These are phyloP conservation scores for Lepus americanus DNA, from an alignment of 2,113 vertebrate species.

Conservation along the genomic window DNA sequence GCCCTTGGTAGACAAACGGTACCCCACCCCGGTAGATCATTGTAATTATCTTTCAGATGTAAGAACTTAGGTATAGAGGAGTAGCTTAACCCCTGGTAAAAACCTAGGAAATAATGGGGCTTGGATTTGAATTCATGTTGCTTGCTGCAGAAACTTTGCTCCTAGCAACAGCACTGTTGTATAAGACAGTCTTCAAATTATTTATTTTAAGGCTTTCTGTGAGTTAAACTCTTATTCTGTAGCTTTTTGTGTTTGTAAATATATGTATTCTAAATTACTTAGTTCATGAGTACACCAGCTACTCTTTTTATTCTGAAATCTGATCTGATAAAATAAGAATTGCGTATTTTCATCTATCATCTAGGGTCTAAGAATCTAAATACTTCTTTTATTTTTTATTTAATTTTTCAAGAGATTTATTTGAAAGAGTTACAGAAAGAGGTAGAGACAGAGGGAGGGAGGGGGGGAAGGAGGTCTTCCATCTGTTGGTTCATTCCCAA, in stretches of 20 bases:
- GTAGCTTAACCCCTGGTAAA: background rate
- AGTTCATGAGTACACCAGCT: background rate
- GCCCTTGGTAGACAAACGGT: too few species aligned
- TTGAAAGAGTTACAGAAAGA: too few species aligned
- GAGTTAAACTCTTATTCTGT: conserved; percentile 21
- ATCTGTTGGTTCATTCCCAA: too few species aligned
- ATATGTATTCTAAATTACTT: background rate
- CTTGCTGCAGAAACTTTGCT: conserved; percentile 1
- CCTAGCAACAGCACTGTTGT: background rate
- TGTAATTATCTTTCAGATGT: background rate
- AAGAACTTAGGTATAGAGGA: conserved; percentile 4
- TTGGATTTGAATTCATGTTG: conserved; percentile 10
- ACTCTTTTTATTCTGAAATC: conserved; percentile 10
- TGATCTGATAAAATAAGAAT: conserved; percentile 23
- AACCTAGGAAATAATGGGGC: background rate
- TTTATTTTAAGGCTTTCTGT: conserved; percentile 16
- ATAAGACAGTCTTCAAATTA: background rate
- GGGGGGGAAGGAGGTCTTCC: too few species aligned
- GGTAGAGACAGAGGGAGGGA: too few species aligned
- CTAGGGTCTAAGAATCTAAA: background rate
- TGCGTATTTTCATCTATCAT: background rate
- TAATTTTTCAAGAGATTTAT: too few species aligned
- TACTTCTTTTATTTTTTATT: too few species aligned
- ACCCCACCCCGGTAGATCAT: too few species aligned
- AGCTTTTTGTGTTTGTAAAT: conserved; percentile 35